Evolutionary conservation across 2,113 vertebrate genomes (phyloP).

Genomic region (Oreamnos americanus): DNA sequence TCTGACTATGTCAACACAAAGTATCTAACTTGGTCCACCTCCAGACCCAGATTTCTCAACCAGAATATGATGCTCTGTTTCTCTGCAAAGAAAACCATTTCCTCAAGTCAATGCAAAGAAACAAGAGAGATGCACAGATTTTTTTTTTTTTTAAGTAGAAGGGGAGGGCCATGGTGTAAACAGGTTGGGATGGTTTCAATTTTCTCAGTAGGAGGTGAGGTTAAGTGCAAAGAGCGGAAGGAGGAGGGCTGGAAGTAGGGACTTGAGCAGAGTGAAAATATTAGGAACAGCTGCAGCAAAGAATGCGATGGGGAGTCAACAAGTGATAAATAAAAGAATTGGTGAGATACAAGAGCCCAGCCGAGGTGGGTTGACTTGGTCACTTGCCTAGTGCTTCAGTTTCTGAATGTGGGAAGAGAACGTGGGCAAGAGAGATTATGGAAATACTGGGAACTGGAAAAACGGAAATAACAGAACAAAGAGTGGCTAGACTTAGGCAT

Average conservation of each 20-base stretch:
- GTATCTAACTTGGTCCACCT: neutral
- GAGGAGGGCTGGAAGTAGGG: conserved; percentile 55
- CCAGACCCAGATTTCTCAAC: neutral
- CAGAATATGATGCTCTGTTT: neutral
- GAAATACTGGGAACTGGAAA: neutral
- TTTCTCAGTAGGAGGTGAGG: conserved; percentile 74
- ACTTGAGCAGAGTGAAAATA: conserved; percentile 50
- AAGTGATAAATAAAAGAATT: conserved; percentile 69
- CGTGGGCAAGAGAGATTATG: neutral
- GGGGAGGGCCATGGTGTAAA: conserved; percentile 41
- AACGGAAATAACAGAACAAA: conserved; percentile 8
- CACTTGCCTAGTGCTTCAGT: conserved; percentile 36
- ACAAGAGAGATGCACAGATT: neutral
- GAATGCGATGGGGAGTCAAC: conserved; percentile 67
- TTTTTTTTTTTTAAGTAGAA: conserved; percentile 12
- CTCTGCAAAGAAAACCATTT: neutral
- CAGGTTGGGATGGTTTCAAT: conserved; percentile 69
- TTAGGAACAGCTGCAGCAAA: conserved; percentile 68
- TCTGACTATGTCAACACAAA: neutral
- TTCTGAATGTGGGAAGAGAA: neutral
- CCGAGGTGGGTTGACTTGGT: conserved; percentile 43
- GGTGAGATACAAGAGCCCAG: conserved; percentile 26
- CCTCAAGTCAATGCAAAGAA: neutral
- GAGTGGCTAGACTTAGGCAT: neutral
- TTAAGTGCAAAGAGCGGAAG: conserved; percentile 58